Base-by-base conservation (phyloP, 2,888 invertebrate species). In the Pseudolycoriella hygida region DNA sequence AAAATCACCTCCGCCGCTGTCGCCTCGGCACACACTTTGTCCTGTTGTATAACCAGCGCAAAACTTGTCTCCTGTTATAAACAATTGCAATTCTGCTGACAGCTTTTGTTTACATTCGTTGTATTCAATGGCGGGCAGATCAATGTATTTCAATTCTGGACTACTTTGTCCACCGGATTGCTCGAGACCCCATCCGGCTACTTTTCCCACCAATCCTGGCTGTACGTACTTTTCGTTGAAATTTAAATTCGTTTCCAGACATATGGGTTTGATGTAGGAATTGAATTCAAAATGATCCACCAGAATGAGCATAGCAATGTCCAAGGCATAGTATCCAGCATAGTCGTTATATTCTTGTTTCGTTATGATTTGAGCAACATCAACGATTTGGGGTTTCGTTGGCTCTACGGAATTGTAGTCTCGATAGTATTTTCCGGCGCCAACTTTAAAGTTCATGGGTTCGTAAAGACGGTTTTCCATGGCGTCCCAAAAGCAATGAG, bases 271-370 rank as follows among this genome's bases (percentile, higher is more conserved):
- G 8, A 64, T 58, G 11, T 57, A 53, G 31, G 50, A 48, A 2
- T 58, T 55, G 32, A 60, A 55, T 11, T 45, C 48, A 30, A 66
- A 55, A 11, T 48, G 42, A n/a, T 50, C 50, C 37, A 52, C 50
- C 17, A 62, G 47, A n/a, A 58, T 50, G 12, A 65, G 20, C 3
- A 64, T 44, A 1, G 63, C 63, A 42, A 66, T 56, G 50, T 66
- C 66, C 8, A 51, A 50, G 17, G 47, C 45, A 44, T 53, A 61
- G 10, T 37, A 17, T 5, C 17, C 30, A 14, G 30, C 30, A 5
- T 19, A 18, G 42, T 38, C 42, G 11, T 39, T 39, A 14, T 46
- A 46, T 19, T 43, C 43, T n/a, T 34, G 38, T 11, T 43, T 38
- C 10, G 15, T 12, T 5, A 32, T 4, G 17, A 56, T 45, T 32